Base-by-base conservation (phyloP, 1,140 invertebrate genomes). In the Drosophila simulans region DNA sequence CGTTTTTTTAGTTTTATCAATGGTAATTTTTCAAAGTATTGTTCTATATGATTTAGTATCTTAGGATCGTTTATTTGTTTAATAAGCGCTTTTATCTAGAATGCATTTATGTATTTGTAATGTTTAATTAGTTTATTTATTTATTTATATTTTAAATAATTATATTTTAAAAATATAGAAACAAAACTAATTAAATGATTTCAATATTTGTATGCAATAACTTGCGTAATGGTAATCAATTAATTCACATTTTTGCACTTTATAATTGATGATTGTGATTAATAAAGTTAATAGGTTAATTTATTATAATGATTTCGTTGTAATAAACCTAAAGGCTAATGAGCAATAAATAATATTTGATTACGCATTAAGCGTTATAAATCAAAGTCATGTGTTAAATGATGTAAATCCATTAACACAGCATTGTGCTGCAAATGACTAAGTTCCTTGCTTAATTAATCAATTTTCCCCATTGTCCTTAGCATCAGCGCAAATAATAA, bases 361-460 rank as follows among this genome's bases (percentile, higher is more conserved):
- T 25, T 17, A 25, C 17, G 5, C n/a, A 59, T 39, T 54, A 17
- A 1, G 8, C 5, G 4, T 17, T 22, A 13, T 59, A 1, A 25
- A 45, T 45, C n/a, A 4, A 15, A 45, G n/a, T 35, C 4, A 13
- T 53, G 1, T 25, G 3, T 11, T 59, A 34, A 22, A 25, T 31
- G 8, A 25, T 11, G n/a, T 5, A 12, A 7, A n/a, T 13, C 12
- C 35, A 43, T 43, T 15, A 17, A 51, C 31, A 31, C 15, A 11
- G 15, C 0, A 22, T 43, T 22, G 2, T 7, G 4, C 22, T 22
- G 7, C 10, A n/a, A 39, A 20, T 20, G 27, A 39, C 25, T 20
- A 3, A 11, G 2, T 10, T 22, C 20, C 10, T 52, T 10, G 20
- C 10, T 20, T 27, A 35, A 42, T 66, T 66, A 25, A 57, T 69